Base-by-base conservation (phyloP, 2,888 invertebrate genomes). In the Trissoscelio sp. region DNA sequence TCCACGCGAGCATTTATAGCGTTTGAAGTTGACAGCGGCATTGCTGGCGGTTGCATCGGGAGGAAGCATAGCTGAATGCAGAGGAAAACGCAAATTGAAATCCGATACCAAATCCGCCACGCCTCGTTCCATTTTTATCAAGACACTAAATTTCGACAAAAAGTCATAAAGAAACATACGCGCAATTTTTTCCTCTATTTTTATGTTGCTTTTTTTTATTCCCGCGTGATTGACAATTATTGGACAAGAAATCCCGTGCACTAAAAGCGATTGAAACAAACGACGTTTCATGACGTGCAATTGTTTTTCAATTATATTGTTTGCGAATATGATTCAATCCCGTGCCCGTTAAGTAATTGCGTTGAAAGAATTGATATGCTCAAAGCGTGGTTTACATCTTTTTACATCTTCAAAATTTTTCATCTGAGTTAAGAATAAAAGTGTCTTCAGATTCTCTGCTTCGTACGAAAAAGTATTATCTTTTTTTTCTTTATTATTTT, bases 71-170 rank as follows among this genome's bases (percentile, higher is more conserved):
- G 80, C 28, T 83, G 82, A 84, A 83, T 85, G 86, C 83, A 74
- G 85, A 70, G 83, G 83, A 81, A 85, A 87, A 87, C 86, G 87
- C 86, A 88, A 89, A 89, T 89, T 87, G 87, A 89, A 89, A 88
- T 88, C 88, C 88, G 85, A 89, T 89, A 88, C 83, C 83, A 44
- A 78, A 64, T 73, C 66, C 69, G 74, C 80, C 77, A 77, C 57
- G 83, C 81, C 79, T 80, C 62, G 73, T 67, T 57, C 72, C 37
- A 67, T 66, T 79, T 77, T 75, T 73, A 64, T 70, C 67, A 70
- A 72, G 55, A 77, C 39, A 72, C 31, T 62, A 57, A 69, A 73
- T 78, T 75, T 70, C 20, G 20, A 53, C 39, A 53, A 70, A 64
- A 64, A 73, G 28, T 48, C 53, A 64, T 28, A 57, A 58, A 60